Evolutionary conservation across 2,888 invertebrate species (phyloP), one percentile per base, ranked within the genome.

Genomic region (Lithophane ornitopus): DNA sequence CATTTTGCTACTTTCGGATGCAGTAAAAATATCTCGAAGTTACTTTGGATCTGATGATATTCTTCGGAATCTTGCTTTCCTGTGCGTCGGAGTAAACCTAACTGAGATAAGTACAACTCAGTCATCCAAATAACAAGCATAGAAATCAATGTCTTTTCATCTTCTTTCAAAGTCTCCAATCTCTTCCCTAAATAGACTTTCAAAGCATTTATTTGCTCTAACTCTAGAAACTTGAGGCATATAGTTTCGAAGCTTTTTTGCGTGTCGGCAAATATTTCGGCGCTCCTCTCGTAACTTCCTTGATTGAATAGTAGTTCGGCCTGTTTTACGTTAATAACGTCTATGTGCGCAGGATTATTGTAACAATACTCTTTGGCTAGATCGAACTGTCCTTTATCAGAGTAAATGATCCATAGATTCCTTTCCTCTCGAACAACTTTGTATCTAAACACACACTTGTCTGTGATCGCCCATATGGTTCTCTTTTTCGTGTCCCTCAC

Each of bases 81-180:
- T 0, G 95, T 94, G 14, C 97, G 95, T 3, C 97, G 94, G 66
- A 98, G 95, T 63, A 97, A 96, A n/a, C 99, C 99, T 75, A 99
- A 97, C 93, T 99, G 98, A 73, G 98, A 98, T 84, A 99, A 96
- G 93, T 98, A 99, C 49, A 99, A 96, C 94, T 99, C 99, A 0
- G 99, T 97, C 86, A 99, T 97, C 99, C 99, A 99, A 73, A 99
- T 97, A 0, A 99, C 98, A 56, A 99, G 97, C 97, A 99, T 98
- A 0, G 99, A 99, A 68, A 98, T 98, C 90, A 99, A 98, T 0
- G 99, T 98, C 90, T 98, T 98, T 85, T 99, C 99, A 87, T 97
- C 97, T 2, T 97, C 94, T 52, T 97, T 97, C 22, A 99, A 92
- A 46, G 97, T 97, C 39, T 98, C 98, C 70, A 99, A 94, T 93